Evolutionary conservation across 2,888 invertebrate species (phyloP), one percentile per base, ranked within the genome.

Genomic region (Lochmaea crataegi): DNA sequence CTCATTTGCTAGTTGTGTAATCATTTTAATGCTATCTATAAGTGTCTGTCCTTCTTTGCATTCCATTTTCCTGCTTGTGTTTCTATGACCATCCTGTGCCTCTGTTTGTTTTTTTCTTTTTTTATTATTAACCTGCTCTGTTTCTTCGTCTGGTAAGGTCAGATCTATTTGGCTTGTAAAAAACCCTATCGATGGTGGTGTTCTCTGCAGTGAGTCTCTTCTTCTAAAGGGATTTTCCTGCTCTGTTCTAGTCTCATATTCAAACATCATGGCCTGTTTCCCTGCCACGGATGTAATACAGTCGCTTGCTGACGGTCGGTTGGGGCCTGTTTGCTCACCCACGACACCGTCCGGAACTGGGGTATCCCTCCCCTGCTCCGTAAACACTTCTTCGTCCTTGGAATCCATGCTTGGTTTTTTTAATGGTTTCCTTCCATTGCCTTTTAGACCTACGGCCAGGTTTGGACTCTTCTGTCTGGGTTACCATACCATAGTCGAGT

Each of bases 141-240:
- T 32, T 32, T 32, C 32, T 32, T 32, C 32, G 32, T 32, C 32
- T 32, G 32, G 32, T 32, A 32, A 32, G 32, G 32, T 32, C 32
- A 32, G 32, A 32, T 32, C 32, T 32, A 32, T 32, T 32, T 32
- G 32, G 6, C 32, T 32, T 32, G 32, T 32, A 7, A 6, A n/a
- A 32, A 32, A 32, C 32, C 32, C 32, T 7, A 7, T 7, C 32
- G 32, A 32, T 32, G 26, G 56, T 56, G 58, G 58, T 16, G 58
- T 58, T 58, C 58, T 58, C 14, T 18, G 22, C 14, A 58, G 58
- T 14, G 58, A 22, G 14, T 58, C 58, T 16, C 26, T 58, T 26
- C 58, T 58, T 11, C 11, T 26, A 26, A 58, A 58, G 0, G 58
- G 58, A 26, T 58, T 58, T 58, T 26, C 32, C 58, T 58, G 22